Evolutionary conservation across 1,140 invertebrate genomes (phyloP).

Genomic region (Theocolax elegans): DNA sequence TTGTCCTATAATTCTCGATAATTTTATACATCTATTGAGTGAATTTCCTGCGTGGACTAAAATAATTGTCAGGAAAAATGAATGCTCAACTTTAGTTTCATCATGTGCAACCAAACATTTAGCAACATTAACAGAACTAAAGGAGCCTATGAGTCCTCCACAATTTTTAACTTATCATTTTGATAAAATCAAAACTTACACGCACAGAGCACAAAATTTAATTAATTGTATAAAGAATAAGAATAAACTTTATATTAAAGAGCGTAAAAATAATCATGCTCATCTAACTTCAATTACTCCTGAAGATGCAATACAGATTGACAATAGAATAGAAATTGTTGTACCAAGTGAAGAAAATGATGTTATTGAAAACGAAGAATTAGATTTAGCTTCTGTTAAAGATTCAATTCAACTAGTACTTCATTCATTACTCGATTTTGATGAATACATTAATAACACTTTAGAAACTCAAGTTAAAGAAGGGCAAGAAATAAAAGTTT

Average conservation of each 20-base stretch:
- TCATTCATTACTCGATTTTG: conserved; percentile 22
- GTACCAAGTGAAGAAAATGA: conserved; percentile 14
- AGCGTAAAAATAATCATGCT: conserved; percentile 18
- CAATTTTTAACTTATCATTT: conserved; percentile 21
- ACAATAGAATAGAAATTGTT: conserved; percentile 14
- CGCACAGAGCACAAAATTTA: not conserved
- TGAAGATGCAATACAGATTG: not conserved
- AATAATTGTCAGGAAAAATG: conserved; percentile 16
- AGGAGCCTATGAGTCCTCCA: conserved; percentile 7
- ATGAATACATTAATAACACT: conserved; percentile 12
- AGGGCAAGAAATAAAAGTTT: conserved; percentile 21
- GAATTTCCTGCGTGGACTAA: conserved; percentile 41
- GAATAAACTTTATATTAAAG: not conserved
- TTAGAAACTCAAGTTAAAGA: conserved; percentile 4
- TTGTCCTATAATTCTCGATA: conserved; percentile 31
- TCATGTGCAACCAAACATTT: conserved; percentile 20
- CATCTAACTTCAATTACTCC: not conserved
- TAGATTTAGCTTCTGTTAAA: conserved; percentile 27
- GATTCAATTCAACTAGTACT: conserved; percentile 14
- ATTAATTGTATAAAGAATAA: conserved; percentile 12
- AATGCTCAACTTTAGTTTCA: conserved; percentile 10
- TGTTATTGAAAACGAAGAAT: conserved; percentile 5
- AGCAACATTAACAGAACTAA: not conserved
- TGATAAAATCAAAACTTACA: not conserved
- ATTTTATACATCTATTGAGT: conserved; percentile 23